Evolutionary conservation across 2,113 vertebrate genomes (phyloP).

Genomic region (Hippocampus guttulatus): DNA sequence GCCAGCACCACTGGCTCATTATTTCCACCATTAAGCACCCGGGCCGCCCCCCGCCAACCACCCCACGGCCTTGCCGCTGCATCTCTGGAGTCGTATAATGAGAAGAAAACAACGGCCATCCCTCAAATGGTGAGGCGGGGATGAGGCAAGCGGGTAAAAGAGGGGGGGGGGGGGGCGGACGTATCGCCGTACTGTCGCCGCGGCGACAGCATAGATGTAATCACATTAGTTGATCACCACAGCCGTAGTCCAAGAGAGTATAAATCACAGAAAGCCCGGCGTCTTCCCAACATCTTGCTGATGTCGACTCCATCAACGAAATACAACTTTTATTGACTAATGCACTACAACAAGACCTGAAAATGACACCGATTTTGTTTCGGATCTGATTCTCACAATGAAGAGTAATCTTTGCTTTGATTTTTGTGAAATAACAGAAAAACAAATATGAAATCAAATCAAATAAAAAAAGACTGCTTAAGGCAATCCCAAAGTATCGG

Average conservation of each 20-base stretch:
- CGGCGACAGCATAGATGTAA: slow-evolving; percentile 36
- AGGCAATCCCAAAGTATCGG: too few species aligned
- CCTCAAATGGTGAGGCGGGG: slow-evolving; percentile 28
- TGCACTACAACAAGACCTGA: too few species aligned
- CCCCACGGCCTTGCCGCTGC: slow-evolving; percentile 38
- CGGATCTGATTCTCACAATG: too few species aligned
- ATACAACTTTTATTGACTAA: too few species aligned
- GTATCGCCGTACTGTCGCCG: slow-evolving; percentile 10
- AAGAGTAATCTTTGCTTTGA: too few species aligned
- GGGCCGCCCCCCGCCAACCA: slow-evolving; percentile 9
- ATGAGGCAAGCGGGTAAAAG: neutral
- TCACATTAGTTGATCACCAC: slow-evolving; percentile 40
- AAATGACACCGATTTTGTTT: too few species aligned
- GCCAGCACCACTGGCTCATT: slow-evolving; percentile 42
- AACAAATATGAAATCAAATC: too few species aligned
- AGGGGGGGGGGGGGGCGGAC: neutral
- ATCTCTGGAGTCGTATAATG: slow-evolving; percentile 55
- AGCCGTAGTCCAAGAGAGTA: slow-evolving; percentile 43
- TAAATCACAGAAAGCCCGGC: slow-evolving; percentile 16
- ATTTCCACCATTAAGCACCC: slow-evolving; percentile 35
- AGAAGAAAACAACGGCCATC: slow-evolving; percentile 58
- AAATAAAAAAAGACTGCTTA: too few species aligned
- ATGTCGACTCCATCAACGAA: too few species aligned
- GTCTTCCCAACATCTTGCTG: neutral
- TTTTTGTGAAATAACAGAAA: too few species aligned